These are phyloP conservation scores for Tetrax tetrax DNA, from an alignment of 2,113 vertebrate genomes.

Conservation along the genomic window DNA sequence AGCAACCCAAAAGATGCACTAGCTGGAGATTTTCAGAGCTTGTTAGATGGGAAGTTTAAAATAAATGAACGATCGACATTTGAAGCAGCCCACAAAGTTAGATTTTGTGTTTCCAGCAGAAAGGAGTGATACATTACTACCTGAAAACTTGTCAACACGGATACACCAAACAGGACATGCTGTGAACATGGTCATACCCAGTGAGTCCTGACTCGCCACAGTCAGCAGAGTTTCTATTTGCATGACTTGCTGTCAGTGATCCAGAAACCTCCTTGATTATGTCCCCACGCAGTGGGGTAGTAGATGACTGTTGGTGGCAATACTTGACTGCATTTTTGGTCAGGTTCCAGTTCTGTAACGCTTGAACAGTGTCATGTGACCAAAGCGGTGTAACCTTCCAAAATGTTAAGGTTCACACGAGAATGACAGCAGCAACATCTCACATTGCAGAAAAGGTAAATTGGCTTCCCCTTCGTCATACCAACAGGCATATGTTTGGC, in stretches of 20 bases:
- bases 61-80: neutral
- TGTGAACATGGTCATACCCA: rapidly evolving
- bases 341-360: rapidly evolving
- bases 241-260: neutral
- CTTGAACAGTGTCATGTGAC: rapidly evolving
- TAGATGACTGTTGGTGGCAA: neutral
- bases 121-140: neutral
- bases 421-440: neutral
- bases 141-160: neutral
- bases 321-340: neutral
- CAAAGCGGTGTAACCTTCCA: neutral
- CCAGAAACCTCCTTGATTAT: neutral
- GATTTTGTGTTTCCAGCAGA: neutral
- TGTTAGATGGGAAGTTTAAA: neutral
- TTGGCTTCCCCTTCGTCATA: neutral
- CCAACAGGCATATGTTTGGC: neutral
- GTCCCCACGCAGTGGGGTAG: rapidly evolving
- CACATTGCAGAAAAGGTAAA: neutral
- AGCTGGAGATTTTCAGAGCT: neutral
- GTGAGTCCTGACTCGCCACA: neutral
- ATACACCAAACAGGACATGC: neutral
- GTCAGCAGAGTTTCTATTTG: neutral
- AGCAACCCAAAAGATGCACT: neutral
- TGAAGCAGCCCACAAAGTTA: neutral
- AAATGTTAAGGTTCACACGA: neutral